Percentiles rank a stretch among this genome's conserved stretches.
Conservation (phyloP, 2,113 vertebrate species). For the Silurus asotus region DNA sequence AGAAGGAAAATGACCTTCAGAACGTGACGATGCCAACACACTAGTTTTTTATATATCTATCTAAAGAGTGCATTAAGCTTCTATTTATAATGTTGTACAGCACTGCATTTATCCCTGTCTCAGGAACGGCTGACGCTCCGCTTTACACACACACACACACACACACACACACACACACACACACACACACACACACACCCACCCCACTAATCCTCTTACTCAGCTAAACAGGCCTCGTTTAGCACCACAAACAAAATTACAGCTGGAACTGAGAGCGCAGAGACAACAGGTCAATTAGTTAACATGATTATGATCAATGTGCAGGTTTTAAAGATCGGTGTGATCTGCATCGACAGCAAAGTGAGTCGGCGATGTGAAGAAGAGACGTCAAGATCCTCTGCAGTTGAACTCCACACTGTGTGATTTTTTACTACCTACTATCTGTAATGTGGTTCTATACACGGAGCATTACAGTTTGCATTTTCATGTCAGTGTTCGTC, state of each 20-base stretch:
- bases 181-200: too few species aligned
- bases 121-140: not conserved
- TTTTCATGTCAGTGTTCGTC: not conserved
- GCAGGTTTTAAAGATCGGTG: not conserved
- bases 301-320: not conserved
- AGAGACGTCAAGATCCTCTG: not conserved
- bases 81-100: not conserved
- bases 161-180: too few species aligned
- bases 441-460: not conserved
- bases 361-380: not conserved
- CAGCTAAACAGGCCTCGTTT: not conserved
- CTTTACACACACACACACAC: not conserved
- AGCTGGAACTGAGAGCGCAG: not conserved
- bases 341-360: not conserved
- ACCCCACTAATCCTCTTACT: not conserved
- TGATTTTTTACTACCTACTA: not conserved
- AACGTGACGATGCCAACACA: not conserved
- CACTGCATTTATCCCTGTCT: slow-evolving; percentile 2
- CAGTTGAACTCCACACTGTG: not conserved
- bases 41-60: not conserved
- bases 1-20: not conserved
- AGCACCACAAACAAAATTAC: not conserved
- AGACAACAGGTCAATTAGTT: too few species aligned
- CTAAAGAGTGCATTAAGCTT: slow-evolving; percentile 16
- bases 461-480: not conserved